phyloP scores from a whole-genome alignment of 2,113 vertebrate genomes.

The Pyxicephalus adspersus region DNA sequence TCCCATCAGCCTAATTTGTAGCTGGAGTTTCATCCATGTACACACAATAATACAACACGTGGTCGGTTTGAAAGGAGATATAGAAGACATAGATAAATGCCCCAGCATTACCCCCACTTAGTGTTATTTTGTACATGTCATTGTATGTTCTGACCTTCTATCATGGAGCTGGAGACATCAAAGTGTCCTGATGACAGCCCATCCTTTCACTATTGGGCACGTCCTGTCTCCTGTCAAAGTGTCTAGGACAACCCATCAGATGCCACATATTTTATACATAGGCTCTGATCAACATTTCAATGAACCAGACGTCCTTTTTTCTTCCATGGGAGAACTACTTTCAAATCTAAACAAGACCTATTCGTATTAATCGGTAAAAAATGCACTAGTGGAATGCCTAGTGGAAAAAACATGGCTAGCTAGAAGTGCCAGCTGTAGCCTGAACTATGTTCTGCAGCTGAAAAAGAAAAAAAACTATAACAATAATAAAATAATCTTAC shows the following conservation, averaged over 20 bases:
- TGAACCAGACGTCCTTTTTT: neutral
- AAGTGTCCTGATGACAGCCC: constrained; percentile 30
- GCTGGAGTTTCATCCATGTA: too few relatives aligned
- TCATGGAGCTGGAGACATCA: constrained; percentile 22
- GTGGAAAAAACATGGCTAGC: neutral
- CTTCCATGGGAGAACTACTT: neutral
- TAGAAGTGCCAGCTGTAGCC: neutral
- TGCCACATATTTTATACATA: constrained; percentile 35
- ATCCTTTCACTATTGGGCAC: constrained; percentile 10
- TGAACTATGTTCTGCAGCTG: too few relatives aligned
- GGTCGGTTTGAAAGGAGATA: too few relatives aligned
- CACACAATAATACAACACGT: too few relatives aligned
- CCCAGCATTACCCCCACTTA: constrained; percentile 8
- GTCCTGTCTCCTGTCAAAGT: constrained; percentile 29
- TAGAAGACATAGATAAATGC: neutral
- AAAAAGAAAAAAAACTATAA: too few relatives aligned
- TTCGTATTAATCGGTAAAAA: neutral
- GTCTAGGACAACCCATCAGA: neutral
- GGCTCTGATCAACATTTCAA: neutral
- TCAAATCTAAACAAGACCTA: neutral
- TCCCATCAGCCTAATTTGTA: too few relatives aligned
- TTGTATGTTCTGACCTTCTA: constrained; percentile 38
- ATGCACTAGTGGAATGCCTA: neutral
- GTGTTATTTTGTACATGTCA: constrained; percentile 46
- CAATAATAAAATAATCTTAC: too few relatives aligned